Evolutionary conservation across 2,113 vertebrate genomes (phyloP).

Genomic region (Corvus hawaiiensis): DNA sequence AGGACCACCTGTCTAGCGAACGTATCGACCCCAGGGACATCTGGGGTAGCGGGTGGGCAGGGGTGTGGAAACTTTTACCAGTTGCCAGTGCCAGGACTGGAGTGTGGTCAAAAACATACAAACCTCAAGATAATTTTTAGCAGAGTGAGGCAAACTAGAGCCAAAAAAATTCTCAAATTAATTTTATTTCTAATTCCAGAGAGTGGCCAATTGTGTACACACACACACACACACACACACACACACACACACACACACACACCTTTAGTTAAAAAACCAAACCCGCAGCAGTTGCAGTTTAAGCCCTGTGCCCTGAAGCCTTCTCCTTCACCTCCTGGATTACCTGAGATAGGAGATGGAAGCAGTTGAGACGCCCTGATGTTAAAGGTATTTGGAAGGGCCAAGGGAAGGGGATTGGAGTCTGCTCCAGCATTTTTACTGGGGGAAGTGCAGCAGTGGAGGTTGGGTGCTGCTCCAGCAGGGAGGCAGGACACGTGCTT

Average conservation of each 20-base stretch:
- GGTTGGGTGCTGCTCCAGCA: background rate
- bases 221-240: background rate
- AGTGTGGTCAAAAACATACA: background rate
- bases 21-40: accelerated
- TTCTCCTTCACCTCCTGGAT: background rate
- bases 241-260: background rate
- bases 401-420: background rate
- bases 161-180: background rate
- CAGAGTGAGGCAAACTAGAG: background rate
- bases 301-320: background rate
- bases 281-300: background rate
- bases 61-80: background rate
- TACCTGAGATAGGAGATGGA: background rate
- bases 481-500: background rate
- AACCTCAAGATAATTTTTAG: background rate
- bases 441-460: background rate
- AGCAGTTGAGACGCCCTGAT: background rate
- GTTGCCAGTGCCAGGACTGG: background rate
- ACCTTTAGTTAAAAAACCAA: background rate
- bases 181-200: slow-evolving; percentile 37
- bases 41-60: background rate
- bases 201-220: background rate
- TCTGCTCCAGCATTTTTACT: background rate
- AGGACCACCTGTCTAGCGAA: background rate
- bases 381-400: background rate